Percentiles rank a stretch among this genome's conserved stretches.
phyloP scores from a whole-genome alignment of 1,140 invertebrate species.

The Temnothorax curvispinosus region DNA sequence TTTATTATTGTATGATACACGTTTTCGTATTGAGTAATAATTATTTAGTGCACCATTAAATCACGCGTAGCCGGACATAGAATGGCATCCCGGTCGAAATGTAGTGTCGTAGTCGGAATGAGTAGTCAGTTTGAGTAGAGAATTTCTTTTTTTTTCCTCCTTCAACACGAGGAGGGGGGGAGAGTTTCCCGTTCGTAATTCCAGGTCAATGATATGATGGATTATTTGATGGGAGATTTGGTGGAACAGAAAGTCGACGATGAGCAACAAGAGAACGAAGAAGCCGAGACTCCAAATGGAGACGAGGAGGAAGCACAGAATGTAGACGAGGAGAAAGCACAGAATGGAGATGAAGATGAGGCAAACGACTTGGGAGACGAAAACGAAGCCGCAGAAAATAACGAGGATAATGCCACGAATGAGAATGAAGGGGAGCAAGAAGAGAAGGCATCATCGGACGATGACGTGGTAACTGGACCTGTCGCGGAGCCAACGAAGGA shows the following conservation, averaged over 20 bases:
- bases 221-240: conserved; percentile 64
- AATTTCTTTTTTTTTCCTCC: conserved; percentile 12
- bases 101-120: conserved; percentile 16
- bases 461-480: conserved; percentile 70
- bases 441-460: conserved; percentile 70
- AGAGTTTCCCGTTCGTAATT: conserved; percentile 57
- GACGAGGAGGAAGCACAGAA: conserved; percentile 3
- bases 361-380: conserved; percentile 1
- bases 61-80: conserved; percentile 27
- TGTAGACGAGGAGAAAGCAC: neutral
- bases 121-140: neutral
- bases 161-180: conserved; percentile 45
- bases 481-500: conserved; percentile 41
- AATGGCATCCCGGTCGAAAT: conserved; percentile 29
- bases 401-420: conserved; percentile 51
- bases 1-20: conserved; percentile 40
- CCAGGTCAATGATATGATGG: conserved; percentile 49
- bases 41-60: conserved; percentile 15
- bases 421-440: conserved; percentile 70
- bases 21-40: conserved; percentile 7
- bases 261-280: conserved; percentile 39
- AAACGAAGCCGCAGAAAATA: conserved; percentile 34
- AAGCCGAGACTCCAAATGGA: conserved; percentile 17
- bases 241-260: conserved; percentile 70
- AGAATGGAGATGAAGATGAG: conserved; percentile 63